Evolutionary conservation across 2,888 invertebrate species (phyloP), one percentile per base, ranked within the genome.

Genomic region (Spilosoma lubricipeda): DNA sequence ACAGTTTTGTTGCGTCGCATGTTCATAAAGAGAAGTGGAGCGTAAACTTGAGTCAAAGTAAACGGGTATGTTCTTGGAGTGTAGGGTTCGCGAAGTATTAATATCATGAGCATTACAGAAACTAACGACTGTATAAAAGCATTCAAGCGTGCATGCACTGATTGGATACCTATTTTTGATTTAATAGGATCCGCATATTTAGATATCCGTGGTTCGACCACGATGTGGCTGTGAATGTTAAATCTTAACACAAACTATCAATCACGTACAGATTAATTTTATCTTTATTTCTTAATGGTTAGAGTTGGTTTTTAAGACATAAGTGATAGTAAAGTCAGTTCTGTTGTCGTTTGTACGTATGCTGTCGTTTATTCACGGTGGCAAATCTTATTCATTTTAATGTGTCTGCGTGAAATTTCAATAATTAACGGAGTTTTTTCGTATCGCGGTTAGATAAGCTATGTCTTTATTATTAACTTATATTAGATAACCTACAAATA

Each of bases 101-200:
- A 85, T 85, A 85, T 81, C 85, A 67, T 75, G 84, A 85, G 79
- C 82, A 79, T 80, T 78, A 80, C 77, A 73, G 73, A 77, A 81
- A 85, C 86, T 89, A 90, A 90, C 88, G 90, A 88, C 89, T 87
- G 86, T 88, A 89, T 92, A 91, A 92, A 93, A 71, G 80, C 84
- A 83, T 42, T 86, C 88, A 88, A 90, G 90, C 91, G 87, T 90
- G 84, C 77, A 81, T 76, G 63, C 88, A 88, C 89, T 93, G 93
- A 93, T 93, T 93, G 92, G 92, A 92, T 93, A 88, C 88, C 91
- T 93, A 93, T 93, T 93, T 93, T 89, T 90, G 92, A 89, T 92
- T 91, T 92, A 91, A 91, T 91, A 91, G 82, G 85, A 85, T 85
- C 80, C 85, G 85, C 85, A 82, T 85, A 85, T 85, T 85, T 85